Percentiles rank a stretch among this genome's conserved stretches.
Conservation (phyloP, 2,797 vertebrate species). For the Petrocephalus sullivani region DNA sequence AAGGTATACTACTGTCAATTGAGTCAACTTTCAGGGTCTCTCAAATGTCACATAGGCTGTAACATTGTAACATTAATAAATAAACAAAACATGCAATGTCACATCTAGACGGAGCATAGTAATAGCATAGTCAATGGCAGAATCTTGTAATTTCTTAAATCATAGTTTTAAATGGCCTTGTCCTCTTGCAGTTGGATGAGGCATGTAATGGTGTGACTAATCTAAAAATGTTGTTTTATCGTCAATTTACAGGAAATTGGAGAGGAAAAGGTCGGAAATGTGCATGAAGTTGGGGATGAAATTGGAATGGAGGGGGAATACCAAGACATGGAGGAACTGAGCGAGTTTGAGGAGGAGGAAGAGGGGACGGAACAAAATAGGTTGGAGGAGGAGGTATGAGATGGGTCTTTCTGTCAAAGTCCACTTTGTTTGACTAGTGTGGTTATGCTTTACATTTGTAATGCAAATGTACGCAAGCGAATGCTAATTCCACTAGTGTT, state of each 20-base stretch:
- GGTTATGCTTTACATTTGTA: too few relatives aligned
- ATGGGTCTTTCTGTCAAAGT: background rate
- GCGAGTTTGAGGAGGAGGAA: background rate
- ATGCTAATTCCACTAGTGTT: too few relatives aligned
- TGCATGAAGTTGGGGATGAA: background rate
- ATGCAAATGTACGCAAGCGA: too few relatives aligned
- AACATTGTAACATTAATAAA: background rate
- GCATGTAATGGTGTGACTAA: background rate
- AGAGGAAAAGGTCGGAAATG: background rate
- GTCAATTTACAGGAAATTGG: background rate
- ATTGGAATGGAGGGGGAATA: background rate
- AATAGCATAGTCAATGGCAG: background rate
- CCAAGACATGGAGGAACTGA: background rate
- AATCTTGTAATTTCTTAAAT: background rate
- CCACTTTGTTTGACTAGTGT: too few relatives aligned
- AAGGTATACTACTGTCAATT: background rate
- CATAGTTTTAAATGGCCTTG: background rate
- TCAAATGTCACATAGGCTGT: background rate
- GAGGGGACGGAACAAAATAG: background rate
- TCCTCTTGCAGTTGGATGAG: background rate
- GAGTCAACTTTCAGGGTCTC: background rate
- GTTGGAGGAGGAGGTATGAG: background rate
- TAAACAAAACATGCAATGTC: background rate
- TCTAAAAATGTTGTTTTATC: background rate
- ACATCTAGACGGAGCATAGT: background rate